Base-by-base conservation (phyloP, 2,888 invertebrate genomes). In the Calameuta pallipes region DNA sequence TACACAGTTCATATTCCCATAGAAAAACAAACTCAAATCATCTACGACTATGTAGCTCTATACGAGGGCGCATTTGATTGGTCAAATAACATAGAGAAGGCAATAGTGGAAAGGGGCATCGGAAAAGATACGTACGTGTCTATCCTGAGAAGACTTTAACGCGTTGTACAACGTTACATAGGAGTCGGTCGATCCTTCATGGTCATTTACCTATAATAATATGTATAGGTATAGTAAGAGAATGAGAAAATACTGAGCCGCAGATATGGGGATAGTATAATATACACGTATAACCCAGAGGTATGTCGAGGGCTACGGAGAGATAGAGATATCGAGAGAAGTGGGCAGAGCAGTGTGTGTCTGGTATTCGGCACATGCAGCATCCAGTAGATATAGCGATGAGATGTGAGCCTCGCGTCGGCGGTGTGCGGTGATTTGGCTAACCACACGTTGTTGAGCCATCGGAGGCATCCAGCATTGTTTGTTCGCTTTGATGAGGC, bases 401-500 rank as follows among this genome's bases (percentile, higher is more conserved):
- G 75, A 70, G 75, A n/a, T 75, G 75, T 34, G 75, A 56, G 56
- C 75, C 36, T 75, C 35, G n/a, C 74, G 35, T 75, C 76, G 78
- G 80, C 74, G 79, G 77, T 81, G 81, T 86, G 87, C 88, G 88
- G 89, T 89, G 91, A 91, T 91, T 91, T 90, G 88, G 89, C 89
- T 91, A 90, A 91, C 91, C 90, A 90, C 90, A 90, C 91, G 90
- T 90, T 91, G 89, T 90, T 89, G 89, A 89, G 87, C 87, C 87
- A 87, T 89, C 90, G 88, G 85, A 87, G 88, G 89, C 88, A 89
- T 89, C 86, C 89, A 86, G 85, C 87, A 90, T 91, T 91, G 90
- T 91, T 91, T 91, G 90, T 88, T 90, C 89, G 89, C 90, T 91
- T 91, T 91, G 91, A 91, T 90, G 91, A 91, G 90, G 90, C 90